Evolutionary conservation across 1,140 invertebrate species (phyloP).

Genomic region (Bombus polaris): DNA sequence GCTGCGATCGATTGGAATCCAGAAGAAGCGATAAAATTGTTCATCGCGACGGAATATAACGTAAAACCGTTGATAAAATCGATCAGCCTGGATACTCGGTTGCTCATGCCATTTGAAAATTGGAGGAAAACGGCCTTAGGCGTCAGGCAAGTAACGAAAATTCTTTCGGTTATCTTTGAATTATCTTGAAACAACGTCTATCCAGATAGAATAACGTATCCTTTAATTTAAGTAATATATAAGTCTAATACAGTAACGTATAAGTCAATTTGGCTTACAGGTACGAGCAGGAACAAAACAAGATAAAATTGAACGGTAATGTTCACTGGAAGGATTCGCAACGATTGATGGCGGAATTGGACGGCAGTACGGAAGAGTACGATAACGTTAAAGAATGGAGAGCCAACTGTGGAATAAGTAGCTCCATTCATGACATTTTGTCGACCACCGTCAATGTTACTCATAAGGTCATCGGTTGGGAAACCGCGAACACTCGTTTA

Average conservation of each 20-base stretch:
- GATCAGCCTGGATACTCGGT: constrained; percentile 81
- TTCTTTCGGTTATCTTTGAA: neutral
- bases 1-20: constrained; percentile 84
- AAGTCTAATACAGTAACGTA: too few relatives aligned
- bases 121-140: constrained; percentile 88
- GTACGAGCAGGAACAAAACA: constrained; percentile 76
- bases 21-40: constrained; percentile 82
- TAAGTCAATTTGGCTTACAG: constrained; percentile 56
- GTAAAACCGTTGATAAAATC: constrained; percentile 78
- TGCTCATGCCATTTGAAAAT: constrained; percentile 88
- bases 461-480: constrained; percentile 81
- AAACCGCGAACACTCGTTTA: constrained; percentile 82
- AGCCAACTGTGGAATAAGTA: constrained; percentile 83
- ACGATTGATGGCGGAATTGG: constrained; percentile 82
- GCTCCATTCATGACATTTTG: constrained; percentile 84
- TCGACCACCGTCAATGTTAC: constrained; percentile 83
- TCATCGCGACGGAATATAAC: constrained; percentile 82
- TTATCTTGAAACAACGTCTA: too few relatives aligned
- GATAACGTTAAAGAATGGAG: constrained; percentile 79
- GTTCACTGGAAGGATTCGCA: constrained; percentile 85
- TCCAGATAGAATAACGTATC: too few relatives aligned
- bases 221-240: too few relatives aligned
- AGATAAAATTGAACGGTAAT: constrained; percentile 77
- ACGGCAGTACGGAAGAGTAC: constrained; percentile 77
- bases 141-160: constrained; percentile 82